phyloP scores from a whole-genome alignment of 2,888 invertebrate species.

The Apamea epomidion region DNA sequence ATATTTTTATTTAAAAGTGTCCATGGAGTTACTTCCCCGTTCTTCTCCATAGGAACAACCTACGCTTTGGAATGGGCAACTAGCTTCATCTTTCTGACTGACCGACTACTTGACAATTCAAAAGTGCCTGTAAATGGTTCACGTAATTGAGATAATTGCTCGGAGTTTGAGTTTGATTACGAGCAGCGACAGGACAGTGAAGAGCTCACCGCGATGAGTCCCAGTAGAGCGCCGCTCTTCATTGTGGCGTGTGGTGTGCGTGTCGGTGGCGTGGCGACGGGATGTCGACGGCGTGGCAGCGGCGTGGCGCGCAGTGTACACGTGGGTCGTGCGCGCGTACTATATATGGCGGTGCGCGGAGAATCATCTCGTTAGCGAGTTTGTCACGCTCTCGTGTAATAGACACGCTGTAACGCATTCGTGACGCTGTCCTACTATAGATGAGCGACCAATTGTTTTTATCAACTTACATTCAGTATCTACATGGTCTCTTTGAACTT shows the following conservation, averaged over 20 bases:
- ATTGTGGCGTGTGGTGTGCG: constrained; percentile 18
- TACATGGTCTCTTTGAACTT: not conserved
- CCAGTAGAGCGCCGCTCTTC: constrained; percentile 24
- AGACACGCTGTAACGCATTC: constrained; percentile 36
- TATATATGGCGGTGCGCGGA: constrained; percentile 31
- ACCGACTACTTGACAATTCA: no score
- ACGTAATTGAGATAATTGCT: not conserved
- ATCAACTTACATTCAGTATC: not conserved
- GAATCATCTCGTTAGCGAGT: constrained; percentile 29
- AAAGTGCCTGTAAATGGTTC: not conserved
- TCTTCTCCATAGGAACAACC: not conserved
- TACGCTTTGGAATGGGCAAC: not conserved
- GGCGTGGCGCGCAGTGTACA: not conserved
- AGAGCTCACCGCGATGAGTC: constrained; percentile 49
- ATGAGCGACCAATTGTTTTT: not conserved
- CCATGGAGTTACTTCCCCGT: no score
- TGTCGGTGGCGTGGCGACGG: not conserved
- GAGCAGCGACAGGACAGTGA: not conserved
- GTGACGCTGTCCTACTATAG: constrained; percentile 20
- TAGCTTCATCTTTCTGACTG: not conserved
- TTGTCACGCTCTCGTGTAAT: constrained; percentile 23
- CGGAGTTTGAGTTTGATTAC: not conserved
- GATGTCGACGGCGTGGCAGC: not conserved
- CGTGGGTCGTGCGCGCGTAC: no score
- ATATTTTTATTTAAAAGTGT: not conserved